Evolutionary conservation across 2,888 invertebrate species (phyloP), one percentile per base, ranked within the genome.

Genomic region (Chymomyza procnemis): DNA sequence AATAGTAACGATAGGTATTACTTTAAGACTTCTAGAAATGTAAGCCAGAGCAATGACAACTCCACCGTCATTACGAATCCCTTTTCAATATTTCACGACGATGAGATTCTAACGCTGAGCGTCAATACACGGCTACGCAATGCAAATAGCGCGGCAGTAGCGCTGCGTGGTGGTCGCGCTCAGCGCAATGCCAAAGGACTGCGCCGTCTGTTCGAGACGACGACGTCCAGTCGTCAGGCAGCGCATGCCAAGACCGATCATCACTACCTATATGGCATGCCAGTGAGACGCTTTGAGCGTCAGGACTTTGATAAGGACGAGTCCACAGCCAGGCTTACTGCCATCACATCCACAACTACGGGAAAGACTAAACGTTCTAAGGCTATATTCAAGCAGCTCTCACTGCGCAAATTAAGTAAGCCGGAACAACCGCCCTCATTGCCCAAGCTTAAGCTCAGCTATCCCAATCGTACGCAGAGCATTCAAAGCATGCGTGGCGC

Each of bases 21-120:
- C 62, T 70, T 78, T 88, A 88, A 88, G 86, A 78, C 79, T 26
- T 26, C 26, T 75, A 82, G 77, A 78, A 34, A 56, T 64, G n/a
- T 48, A 54, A 41, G 41, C 30, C 55, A 55, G 55, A 56, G 61
- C 64, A 71, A 71, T 57, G 89, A 89, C 48, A 88, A 85, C 73
- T 90, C 89, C 41, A 90, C 89, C 65, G 90, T 91, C 26, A 90
- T 91, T 41, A 90, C 90, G 9, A 91, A 91, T 77, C 91, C 91
- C 26, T 91, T 91, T 72, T 90, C 90, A 56, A 90, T 89, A 41
- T 90, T 89, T 50, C 89, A 90, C 65, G 91, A 91, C 41, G 87
- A 88, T 57, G 86, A 86, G 61, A 83, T 87, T 14, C 77, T 89
- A 14, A 88, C 88, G 3, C 70, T 89, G 0, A 86, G 79, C 54